Conservation (phyloP, 2,113 vertebrate species). For the Circaetus cinerascens region DNA sequence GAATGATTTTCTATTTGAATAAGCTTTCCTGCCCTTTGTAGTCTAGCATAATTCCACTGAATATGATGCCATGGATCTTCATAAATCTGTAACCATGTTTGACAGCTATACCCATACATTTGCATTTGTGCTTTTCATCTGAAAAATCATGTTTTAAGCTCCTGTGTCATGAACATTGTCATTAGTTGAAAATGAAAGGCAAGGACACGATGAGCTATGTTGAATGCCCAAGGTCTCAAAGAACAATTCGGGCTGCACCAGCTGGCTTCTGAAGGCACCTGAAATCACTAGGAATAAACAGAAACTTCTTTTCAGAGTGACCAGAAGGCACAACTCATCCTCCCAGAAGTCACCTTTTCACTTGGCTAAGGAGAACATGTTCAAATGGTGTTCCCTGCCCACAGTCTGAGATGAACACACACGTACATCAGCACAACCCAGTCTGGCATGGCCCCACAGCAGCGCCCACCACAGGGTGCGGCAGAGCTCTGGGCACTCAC, state of each 20-base stretch:
- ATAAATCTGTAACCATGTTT: neutral
- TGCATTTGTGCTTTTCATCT: neutral
- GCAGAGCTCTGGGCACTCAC: too few relatives aligned
- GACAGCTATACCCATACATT: neutral
- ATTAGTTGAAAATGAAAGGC: neutral
- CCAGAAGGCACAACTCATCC: neutral
- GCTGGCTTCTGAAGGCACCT: neutral
- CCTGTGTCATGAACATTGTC: neutral
- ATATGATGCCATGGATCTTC: neutral
- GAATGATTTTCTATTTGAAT: neutral
- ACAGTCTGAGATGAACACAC: neutral
- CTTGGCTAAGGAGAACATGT: neutral
- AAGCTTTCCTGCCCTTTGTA: neutral
- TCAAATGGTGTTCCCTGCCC: neutral
- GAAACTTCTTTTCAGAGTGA: neutral
- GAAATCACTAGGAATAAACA: neutral
- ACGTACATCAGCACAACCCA: accelerated
- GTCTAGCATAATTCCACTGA: neutral
- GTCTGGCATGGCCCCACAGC: too few relatives aligned
- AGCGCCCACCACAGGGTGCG: too few relatives aligned
- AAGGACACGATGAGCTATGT: neutral
- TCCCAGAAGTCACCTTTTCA: neutral
- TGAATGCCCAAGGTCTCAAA: neutral
- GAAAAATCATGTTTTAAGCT: neutral
- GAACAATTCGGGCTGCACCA: neutral